Base-by-base conservation (phyloP, 2,888 invertebrate species). In the Aelia acuminata region DNA sequence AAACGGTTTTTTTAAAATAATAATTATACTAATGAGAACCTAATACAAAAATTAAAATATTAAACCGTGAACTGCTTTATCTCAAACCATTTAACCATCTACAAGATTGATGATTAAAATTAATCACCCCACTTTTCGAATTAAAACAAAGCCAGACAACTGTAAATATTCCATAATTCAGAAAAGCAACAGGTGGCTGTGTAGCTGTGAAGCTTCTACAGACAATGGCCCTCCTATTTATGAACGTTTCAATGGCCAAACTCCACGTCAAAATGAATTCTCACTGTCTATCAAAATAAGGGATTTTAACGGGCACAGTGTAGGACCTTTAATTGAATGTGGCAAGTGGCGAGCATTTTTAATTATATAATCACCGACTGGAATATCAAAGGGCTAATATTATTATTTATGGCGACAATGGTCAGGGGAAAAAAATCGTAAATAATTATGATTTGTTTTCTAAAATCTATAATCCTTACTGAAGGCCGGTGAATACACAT, bases 91-190 rank as follows among this genome's bases (percentile, higher is more conserved):
- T 70, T 35, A 70, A 70, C 20, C 20, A 26, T 1, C 35, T 1
- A 13, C 63, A n/a, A 70, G 63, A 70, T 35, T 20, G 35, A 35
- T 7, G 31, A 35, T 70, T 35, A 35, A 70, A 70, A 70, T 70
- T 35, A 70, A 13, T 70, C 20, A 70, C 18, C 3, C 63, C 63
- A 31, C 63, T 70, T 35, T 70, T 70, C 15, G 35, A 43, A 80
- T 80, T 80, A 47, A 22, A 47, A 39, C 80, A 80, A 80, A 80
- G n/a, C 43, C 43, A 80, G n/a, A 47, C 43, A 80, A 43, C 43
- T 80, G 80, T 80, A 80, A 47, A 80, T 43, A 80, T 80, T 80
- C 80, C n/a, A 80, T 80, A 80, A 80, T 47, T 80, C 80, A 80
- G 80, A n/a, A 47, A 47, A 43, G 80, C 80, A 80, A 80, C 80